phyloP scores from a whole-genome alignment of 35 echinoderm and acorn worm genomes.

The Eucidaris tribuloides region DNA sequence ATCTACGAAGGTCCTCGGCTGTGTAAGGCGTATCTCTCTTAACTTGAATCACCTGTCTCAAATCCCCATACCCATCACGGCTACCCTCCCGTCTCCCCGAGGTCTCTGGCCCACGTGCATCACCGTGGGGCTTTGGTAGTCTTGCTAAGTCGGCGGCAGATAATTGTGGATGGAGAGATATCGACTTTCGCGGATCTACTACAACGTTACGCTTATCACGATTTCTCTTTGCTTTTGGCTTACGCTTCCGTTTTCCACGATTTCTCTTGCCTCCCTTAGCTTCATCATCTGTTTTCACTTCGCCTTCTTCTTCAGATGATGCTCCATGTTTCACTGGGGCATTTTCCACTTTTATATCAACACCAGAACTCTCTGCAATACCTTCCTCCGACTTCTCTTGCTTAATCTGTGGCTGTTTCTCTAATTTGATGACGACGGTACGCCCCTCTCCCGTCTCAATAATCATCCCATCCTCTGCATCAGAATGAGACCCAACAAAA shows the following conservation, averaged over 20 bases:
- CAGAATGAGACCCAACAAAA: too few relatives aligned
- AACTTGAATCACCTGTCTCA: constrained; percentile 61
- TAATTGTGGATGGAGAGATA: constrained; percentile 14
- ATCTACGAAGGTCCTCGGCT: background rate
- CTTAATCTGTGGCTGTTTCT: background rate
- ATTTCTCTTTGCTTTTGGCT: constrained; percentile 32
- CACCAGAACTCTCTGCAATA: too few relatives aligned
- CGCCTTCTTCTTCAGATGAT: constrained; percentile 59
- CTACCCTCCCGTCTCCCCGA: background rate
- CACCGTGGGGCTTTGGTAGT: background rate
- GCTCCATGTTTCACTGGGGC: constrained; percentile 7
- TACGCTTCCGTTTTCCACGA: constrained; percentile 21
- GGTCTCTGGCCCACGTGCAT: background rate
- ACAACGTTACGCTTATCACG: constrained; percentile 40
- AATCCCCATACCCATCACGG: constrained; percentile 28
- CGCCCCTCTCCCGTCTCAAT: background rate
- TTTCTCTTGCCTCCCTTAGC: constrained; percentile 25
- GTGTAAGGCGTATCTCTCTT: constrained; percentile 43
- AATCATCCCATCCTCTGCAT: constrained; percentile 13
- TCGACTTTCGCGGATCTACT: constrained; percentile 37
- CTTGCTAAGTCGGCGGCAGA: background rate
- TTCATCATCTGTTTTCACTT: constrained; percentile 65
- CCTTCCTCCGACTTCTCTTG: background rate
- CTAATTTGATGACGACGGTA: background rate
- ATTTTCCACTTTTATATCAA: background rate